Conservation (phyloP, 2,888 invertebrate species). For the Xestia sexstrigata region DNA sequence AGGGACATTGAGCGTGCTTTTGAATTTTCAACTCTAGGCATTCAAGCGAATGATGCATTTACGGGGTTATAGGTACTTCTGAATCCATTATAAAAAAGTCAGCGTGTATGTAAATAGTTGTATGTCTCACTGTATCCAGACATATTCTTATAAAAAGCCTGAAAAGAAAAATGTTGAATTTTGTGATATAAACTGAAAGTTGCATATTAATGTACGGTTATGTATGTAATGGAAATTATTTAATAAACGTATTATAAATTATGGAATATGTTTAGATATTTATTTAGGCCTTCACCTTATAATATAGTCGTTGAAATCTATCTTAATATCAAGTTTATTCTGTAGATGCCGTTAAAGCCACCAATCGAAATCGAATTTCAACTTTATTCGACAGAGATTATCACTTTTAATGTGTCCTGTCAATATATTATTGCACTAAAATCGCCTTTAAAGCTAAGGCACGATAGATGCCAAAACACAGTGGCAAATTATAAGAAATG, state of each 20-base stretch:
- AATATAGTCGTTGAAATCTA: not conserved
- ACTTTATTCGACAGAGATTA: not conserved
- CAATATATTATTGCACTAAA: not conserved
- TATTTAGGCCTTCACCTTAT: constrained; percentile 32
- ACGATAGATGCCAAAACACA: not conserved
- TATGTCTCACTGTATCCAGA: constrained; percentile 55
- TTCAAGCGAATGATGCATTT: not conserved
- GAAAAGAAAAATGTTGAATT: constrained; percentile 42
- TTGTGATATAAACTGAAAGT: constrained; percentile 62
- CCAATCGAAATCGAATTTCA: no score
- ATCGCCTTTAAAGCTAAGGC: constrained; percentile 1
- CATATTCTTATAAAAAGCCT: constrained; percentile 45
- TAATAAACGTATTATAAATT: constrained; percentile 59
- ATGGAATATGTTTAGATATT: constrained; percentile 60
- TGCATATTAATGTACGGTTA: constrained; percentile 41
- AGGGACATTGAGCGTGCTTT: not conserved
- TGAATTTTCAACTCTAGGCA: not conserved
- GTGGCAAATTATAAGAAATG: constrained; percentile 3
- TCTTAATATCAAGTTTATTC: constrained; percentile 1
- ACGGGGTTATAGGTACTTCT: not conserved
- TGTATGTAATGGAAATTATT: constrained; percentile 54
- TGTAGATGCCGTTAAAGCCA: no score
- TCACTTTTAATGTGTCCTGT: constrained; percentile 2
- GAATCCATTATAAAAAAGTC: constrained; percentile 23
- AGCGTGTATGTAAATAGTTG: constrained; percentile 18